Base-by-base conservation (phyloP, 2,888 invertebrate genomes). In the Eustalomyia histrio region DNA sequence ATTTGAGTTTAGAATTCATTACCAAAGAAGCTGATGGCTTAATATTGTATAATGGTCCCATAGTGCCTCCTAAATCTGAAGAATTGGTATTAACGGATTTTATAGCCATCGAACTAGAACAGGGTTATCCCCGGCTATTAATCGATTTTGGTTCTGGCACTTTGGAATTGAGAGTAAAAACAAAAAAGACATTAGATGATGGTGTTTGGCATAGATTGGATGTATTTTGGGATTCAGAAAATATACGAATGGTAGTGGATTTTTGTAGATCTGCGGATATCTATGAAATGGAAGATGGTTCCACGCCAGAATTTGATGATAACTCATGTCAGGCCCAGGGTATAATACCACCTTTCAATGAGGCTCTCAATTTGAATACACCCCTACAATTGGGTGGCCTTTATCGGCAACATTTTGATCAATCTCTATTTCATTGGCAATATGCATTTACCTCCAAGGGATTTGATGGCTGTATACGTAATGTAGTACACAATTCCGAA, bases 191-290 rank as follows among this genome's bases (percentile, higher is more conserved):
- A 0, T 91, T 98, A 69, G 96, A 97, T 89, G 99, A 99, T 89
- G 99, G 99, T 3, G 96, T 97, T 88, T 99, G 99, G 99, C 99
- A 99, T 90, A 93, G 97, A 47, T 91, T 99, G 83, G 98, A 99
- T 88, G 94, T 99, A 84, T 97, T 97, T 88, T 98, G 98, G 96
- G 95, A 97, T 86, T 95, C 96, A 5, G 97, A 98, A 93, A 95
- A 94, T 86, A 96, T 98, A 0, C 93, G 96, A 83, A 94, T 99
- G 93, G 95, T 97, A 7, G 96, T 98, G 7, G 98, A 99, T 90
- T 96, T 94, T 86, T 99, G 98, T 90, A 95, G 95, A 90, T 95
- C 96, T 0, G 97, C 97, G 0, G 94, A 95, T 85, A 94, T 97
- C 72, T 94, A 95, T 76, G 97, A 97, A 90, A 93, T 95, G 89